Percentiles rank a stretch among this genome's conserved stretches.
phyloP scores from a whole-genome alignment of 2,888 invertebrate species.

The Pteria penguin region DNA sequence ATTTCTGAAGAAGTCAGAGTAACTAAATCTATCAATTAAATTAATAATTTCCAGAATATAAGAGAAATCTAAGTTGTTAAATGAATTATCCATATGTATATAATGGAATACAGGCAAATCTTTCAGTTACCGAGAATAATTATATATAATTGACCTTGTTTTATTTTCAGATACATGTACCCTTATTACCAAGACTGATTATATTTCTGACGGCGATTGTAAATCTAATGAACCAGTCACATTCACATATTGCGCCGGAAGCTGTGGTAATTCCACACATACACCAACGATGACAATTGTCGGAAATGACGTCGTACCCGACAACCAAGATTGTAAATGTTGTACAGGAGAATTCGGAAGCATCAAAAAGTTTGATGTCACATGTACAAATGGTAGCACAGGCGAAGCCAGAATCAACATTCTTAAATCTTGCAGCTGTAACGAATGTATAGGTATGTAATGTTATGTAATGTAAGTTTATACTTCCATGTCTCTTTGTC shows the following conservation, averaged over 20 bases:
- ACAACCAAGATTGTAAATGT: constrained; percentile 15
- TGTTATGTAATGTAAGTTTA: not conserved
- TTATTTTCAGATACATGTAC: not conserved
- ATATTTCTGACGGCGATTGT: not conserved
- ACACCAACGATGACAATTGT: constrained; percentile 1
- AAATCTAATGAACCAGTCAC: not conserved
- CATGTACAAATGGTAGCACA: not conserved
- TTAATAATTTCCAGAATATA: too few relatives aligned
- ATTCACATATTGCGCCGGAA: constrained; percentile 20
- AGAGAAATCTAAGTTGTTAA: too few relatives aligned
- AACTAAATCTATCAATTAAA: too few relatives aligned
- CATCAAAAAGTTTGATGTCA: not conserved
- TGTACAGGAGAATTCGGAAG: constrained; percentile 14
- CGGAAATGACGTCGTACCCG: not conserved
- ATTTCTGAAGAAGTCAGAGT: too few relatives aligned
- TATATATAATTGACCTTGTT: too few relatives aligned
- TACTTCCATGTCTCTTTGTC: too few relatives aligned
- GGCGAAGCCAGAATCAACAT: not conserved
- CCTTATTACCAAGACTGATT: not conserved
- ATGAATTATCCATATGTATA: too few relatives aligned
- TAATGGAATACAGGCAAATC: too few relatives aligned
- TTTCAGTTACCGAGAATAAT: too few relatives aligned
- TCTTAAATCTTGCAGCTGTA: not conserved
- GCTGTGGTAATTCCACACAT: constrained; percentile 20
- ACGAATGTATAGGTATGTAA: not conserved